Percentiles rank a stretch among this genome's conserved stretches.
These are phyloP conservation scores for Siphonodentalium dalli DNA, from an alignment of 2,888 invertebrate species.

Conservation along the genomic window DNA sequence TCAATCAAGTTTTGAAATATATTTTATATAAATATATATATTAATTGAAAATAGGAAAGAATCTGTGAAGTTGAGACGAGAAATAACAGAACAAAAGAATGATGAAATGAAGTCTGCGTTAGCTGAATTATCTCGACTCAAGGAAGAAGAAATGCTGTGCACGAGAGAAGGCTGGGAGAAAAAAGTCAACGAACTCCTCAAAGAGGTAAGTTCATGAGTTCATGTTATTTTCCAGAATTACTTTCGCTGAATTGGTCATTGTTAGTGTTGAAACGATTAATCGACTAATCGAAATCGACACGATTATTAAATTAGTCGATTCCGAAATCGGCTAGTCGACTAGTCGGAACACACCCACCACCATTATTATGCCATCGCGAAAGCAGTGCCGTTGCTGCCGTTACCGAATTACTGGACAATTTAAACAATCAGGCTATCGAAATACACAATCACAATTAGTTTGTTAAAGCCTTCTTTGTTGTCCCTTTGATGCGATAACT, in stretches of 20 bases:
- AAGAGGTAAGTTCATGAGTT: constrained; percentile 50
- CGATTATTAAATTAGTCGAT: no score
- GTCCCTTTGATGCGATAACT: no score
- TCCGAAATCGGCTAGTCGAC: no score
- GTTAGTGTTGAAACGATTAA: no score
- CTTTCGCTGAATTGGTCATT: not conserved
- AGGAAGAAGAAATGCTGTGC: constrained; percentile 50
- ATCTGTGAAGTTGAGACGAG: constrained; percentile 45
- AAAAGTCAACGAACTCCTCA: constrained; percentile 47
- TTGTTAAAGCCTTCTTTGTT: no score
- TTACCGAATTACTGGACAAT: no score
- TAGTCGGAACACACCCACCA: no score
- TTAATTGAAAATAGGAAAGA: constrained; percentile 39
- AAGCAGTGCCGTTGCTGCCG: not conserved
- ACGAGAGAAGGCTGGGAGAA: constrained; percentile 46
- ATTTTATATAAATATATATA: no score
- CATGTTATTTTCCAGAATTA: not conserved
- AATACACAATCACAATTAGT: no score
- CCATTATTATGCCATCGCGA: no score
- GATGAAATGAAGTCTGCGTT: constrained; percentile 57
- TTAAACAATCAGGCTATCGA: no score
- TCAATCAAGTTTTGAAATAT: not conserved
- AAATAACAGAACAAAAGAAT: constrained; percentile 55
- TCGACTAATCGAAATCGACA: no score
- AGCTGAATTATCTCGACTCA: constrained; percentile 48